These are phyloP conservation scores for Sebastes trivittatus DNA, from an alignment of 2,797 vertebrate species.

Conservation along the genomic window DNA sequence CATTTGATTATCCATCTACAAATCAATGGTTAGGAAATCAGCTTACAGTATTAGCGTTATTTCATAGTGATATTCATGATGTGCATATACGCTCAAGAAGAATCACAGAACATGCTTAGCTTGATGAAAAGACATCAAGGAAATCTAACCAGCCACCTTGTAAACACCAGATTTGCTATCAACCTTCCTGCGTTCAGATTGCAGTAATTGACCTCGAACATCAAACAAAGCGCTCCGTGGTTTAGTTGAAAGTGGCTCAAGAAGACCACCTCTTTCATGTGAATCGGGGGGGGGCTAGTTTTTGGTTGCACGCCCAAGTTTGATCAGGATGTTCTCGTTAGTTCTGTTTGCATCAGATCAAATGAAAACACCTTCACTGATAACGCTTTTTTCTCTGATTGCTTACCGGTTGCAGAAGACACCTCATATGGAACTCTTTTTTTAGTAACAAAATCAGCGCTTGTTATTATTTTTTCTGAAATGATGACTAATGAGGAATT, in stretches of 20 bases:
- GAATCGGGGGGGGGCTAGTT: neutral
- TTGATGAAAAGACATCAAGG: neutral
- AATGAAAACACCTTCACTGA: slow-evolving; percentile 15
- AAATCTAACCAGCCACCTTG: neutral
- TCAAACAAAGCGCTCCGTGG: slow-evolving; percentile 20
- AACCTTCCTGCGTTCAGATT: neutral
- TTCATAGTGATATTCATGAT: neutral
- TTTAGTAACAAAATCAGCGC: neutral
- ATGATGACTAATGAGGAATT: neutral
- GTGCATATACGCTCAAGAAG: neutral
- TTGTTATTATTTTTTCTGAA: neutral
- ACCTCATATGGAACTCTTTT: neutral
- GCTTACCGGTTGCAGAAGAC: neutral
- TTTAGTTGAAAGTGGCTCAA: slow-evolving; percentile 14
- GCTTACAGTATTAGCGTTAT: neutral
- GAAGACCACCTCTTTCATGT: slow-evolving; percentile 21
- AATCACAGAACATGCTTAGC: neutral
- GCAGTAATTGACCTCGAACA: slow-evolving; percentile 29
- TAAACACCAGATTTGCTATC: neutral
- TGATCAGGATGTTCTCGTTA: slow-evolving; percentile 4
- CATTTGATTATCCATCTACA: neutral
- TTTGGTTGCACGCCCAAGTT: slow-evolving; percentile 11
- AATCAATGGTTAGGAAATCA: neutral
- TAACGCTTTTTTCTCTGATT: neutral
- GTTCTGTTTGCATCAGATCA: slow-evolving; percentile 5